phyloP scores from a whole-genome alignment of 2,113 vertebrate species.

The Oryzias curvinotus region DNA sequence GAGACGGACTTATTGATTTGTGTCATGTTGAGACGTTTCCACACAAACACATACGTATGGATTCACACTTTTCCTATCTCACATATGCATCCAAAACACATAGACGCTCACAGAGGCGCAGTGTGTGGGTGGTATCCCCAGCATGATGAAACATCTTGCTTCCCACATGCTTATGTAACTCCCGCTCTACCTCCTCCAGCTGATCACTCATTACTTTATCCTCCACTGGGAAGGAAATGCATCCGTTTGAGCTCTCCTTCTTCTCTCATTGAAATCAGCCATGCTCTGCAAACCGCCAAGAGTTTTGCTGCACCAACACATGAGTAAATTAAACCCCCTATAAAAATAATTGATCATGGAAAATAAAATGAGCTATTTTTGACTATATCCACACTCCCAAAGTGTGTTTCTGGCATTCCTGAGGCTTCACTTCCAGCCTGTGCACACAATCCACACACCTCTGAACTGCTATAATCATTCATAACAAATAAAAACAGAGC shows the following conservation, averaged over 20 bases:
- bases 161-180: conserved; percentile 80
- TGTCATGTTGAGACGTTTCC: conserved; percentile 2
- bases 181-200: conserved; percentile 67
- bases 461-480: no score
- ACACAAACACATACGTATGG: conserved; percentile 19
- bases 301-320: conserved; percentile 52
- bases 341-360: conserved; percentile 18
- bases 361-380: conserved; percentile 25
- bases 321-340: conserved; percentile 31
- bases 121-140: conserved; percentile 66
- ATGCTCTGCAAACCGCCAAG: conserved; percentile 32
- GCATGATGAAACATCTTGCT: conserved; percentile 74
- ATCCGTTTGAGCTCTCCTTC: conserved; percentile 20
- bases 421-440: background rate
- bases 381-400: conserved; percentile 9
- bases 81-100: conserved; percentile 56
- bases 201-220: conserved; percentile 69
- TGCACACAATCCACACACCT: no score
- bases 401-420: background rate
- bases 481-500: background rate
- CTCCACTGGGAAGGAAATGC: conserved; percentile 54
- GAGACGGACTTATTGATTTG: background rate
- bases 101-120: conserved; percentile 28
- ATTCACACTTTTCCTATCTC: conserved; percentile 47
- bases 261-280: conserved; percentile 37